Evolutionary conservation across 1,140 invertebrate genomes (phyloP), one percentile per base, ranked within the genome.

Genomic region (Ylistrum balloti): DNA sequence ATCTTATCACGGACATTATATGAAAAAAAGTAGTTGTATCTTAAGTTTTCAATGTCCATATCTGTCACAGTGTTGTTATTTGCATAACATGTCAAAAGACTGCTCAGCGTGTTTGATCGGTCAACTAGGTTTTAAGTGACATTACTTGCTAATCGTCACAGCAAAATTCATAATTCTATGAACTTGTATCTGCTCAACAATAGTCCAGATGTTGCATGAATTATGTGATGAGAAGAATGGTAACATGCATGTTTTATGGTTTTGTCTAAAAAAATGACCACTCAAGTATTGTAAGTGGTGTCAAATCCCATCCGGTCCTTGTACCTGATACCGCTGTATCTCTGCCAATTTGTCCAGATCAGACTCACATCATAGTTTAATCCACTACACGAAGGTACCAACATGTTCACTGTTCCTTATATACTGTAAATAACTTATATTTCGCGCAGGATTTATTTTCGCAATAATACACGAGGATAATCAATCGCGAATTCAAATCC

Each of bases 111-210:
- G 56, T 74, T 74, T 74, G 56, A n/a, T 74, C 56, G 56, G 56
- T 74, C 56, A 74, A 74, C 56, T 74, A 74, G 56, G 56, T 74
- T 74, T 74, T 74, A 74, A 74, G 56, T 74, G 56, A 74, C 56
- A 74, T 74, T 74, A 74, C n/a, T 28, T 5, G n/a, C 22, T 74
- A 74, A 74, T 74, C 56, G 56, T 74, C 22, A 74, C 56, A 74
- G 28, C 56, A 74, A 74, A 74, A 74, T 74, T 74, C 56, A 74
- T 74, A 74, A 74, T 74, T 74, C 56, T n/a, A 74, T 74, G 56
- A 74, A 74, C 56, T 74, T 28, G 56, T 74, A 74, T 74, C 56
- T 74, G n/a, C 28, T n/a, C 22, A 3, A 74, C 56, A 74, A 74
- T 74, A 17, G 56, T 11, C 56, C 56, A 74, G 56, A 74, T 74